Percentiles rank a stretch among this genome's conserved stretches.
Conservation (phyloP, 2,888 invertebrate genomes). For the Agriopis marginaria region DNA sequence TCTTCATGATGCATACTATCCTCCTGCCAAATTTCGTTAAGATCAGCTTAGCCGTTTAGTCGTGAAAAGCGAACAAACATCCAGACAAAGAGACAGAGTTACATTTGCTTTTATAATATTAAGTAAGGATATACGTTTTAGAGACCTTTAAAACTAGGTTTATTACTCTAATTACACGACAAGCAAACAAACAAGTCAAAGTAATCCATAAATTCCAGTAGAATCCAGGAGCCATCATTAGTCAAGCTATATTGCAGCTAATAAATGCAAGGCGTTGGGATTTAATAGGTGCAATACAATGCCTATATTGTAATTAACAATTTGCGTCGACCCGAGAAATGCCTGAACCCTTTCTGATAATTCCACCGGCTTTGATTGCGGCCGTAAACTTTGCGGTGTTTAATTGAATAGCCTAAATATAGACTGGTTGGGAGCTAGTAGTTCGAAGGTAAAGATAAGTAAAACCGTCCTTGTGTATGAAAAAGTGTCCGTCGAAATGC, state of each 20-base stretch:
- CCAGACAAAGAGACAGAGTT: too few relatives aligned
- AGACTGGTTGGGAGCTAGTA: constrained; percentile 17
- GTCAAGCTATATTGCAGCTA: constrained; percentile 34
- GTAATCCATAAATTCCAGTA: neutral
- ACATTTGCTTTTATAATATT: too few relatives aligned
- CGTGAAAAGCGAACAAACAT: too few relatives aligned
- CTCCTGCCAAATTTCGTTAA: too few relatives aligned
- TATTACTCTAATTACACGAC: too few relatives aligned
- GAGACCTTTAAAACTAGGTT: too few relatives aligned
- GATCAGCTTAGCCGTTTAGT: too few relatives aligned
- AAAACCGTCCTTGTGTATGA: neutral
- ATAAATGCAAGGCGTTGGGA: constrained; percentile 46
- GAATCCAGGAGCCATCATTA: constrained; percentile 21
- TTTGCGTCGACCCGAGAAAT: constrained; percentile 45
- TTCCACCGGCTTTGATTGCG: constrained; percentile 16
- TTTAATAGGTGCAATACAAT: constrained; percentile 41
- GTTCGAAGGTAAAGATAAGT: neutral
- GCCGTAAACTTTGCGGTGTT: constrained; percentile 26
- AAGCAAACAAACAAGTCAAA: too few relatives aligned
- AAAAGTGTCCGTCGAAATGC: too few relatives aligned
- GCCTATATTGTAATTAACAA: constrained; percentile 40
- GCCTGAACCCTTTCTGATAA: constrained; percentile 30
- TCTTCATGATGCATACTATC: too few relatives aligned
- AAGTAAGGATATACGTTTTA: too few relatives aligned
- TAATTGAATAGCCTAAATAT: constrained; percentile 32